phyloP scores from a whole-genome alignment of 2,888 invertebrate species.

The Morinoia aosen region DNA sequence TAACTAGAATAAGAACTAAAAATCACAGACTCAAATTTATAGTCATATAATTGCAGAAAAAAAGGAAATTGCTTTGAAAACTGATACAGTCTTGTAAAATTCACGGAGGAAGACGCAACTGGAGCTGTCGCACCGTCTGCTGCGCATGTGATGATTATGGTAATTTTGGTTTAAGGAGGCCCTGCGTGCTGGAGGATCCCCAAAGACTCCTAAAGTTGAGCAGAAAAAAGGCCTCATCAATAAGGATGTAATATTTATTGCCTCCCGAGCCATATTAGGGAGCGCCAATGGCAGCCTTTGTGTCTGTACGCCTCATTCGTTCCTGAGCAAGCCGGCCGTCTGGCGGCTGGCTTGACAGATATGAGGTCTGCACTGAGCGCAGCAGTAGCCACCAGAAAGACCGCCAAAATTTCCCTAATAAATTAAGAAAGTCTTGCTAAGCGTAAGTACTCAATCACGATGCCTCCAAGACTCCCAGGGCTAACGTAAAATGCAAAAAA shows the following conservation, averaged over 20 bases:
- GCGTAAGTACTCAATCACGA: slow-evolving; percentile 3
- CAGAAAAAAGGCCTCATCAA: slow-evolving; percentile 28
- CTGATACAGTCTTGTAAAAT: background rate
- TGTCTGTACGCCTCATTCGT: slow-evolving; percentile 4
- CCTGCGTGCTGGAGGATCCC: background rate
- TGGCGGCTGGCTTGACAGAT: background rate
- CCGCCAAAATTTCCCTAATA: background rate
- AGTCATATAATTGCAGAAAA: background rate
- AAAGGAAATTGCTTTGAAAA: background rate
- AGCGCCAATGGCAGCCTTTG: background rate
- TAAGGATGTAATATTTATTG: slow-evolving; percentile 26
- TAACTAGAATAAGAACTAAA: background rate
- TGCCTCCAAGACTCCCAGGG: background rate
- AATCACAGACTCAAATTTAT: background rate
- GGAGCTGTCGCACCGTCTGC: background rate
- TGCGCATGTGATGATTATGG: slow-evolving; percentile 15
- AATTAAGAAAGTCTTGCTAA: background rate
- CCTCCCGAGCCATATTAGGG: background rate
- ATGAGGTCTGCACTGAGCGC: too few species aligned
- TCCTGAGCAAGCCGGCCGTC: background rate
- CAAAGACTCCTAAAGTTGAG: slow-evolving; percentile 25
- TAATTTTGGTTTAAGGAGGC: slow-evolving; percentile 28
- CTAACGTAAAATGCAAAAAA: background rate
- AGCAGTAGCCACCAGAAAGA: background rate
- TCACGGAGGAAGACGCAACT: background rate